Evolutionary conservation across 1,140 invertebrate species (phyloP), one percentile per base, ranked within the genome.

Genomic region (Halictus rubicundus): DNA sequence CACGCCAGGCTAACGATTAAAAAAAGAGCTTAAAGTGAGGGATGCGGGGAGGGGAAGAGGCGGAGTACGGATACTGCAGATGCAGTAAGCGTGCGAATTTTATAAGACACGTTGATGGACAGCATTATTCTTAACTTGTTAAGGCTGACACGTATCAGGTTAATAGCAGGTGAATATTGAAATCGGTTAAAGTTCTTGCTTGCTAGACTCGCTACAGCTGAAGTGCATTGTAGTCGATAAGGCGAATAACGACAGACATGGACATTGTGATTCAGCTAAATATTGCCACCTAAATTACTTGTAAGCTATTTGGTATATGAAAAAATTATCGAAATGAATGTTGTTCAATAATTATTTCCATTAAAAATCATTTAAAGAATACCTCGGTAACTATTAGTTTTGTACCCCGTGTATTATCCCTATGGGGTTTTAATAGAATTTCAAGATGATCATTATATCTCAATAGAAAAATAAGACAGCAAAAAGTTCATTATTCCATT

Each of bases 21-120:
- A 65, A n/a, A 42, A 37, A 49, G 19, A 66, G 59, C 49, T 16
- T 4, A 54, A 49, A 52, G 49, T 66, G 9, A 32, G 39, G 54
- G 32, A 80, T 25, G 21, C 61, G 39, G 21, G n/a, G 12, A 2
- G 2, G 21, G 1, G n/a, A 12, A 9, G 32, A 12, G 16, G 27
- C 46, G 21, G 39, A 12, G 39, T 37, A 32, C 25, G 16, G 27
- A 42, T 3, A 19, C 16, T 73, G 39, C 25, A 60, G 25, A 25
- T 74, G 46, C n/a, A 37, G 66, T 12, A 65, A 64, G 78, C 63
- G 42, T 74, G 52, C 21, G 64, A 60, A 39, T 49, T 57, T 49
- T 49, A n/a, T 23, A n/a, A 8, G 27, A 19, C 14, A 71, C 25
- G 61, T 37, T 57, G 49, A 60, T 27, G 21, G 60, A 75, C 52